A percentile compares a stretch with the other conserved stretches of the same genome.
phyloP scores from a whole-genome alignment of 2,113 vertebrate species.

The Oplegnathus fasciatus region DNA sequence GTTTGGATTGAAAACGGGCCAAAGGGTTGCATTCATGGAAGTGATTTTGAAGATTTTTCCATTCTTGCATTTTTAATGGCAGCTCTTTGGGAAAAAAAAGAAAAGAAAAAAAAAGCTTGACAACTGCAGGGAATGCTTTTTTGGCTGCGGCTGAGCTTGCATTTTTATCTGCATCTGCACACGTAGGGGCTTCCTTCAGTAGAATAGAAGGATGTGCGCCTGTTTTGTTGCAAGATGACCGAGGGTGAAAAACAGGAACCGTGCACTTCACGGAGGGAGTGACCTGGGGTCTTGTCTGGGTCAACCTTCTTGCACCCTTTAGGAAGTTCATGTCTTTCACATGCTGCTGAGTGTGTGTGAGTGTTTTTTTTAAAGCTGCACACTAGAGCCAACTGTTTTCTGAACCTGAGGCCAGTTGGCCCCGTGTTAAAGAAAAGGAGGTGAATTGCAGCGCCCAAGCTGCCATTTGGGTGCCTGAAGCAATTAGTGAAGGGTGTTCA shows the following conservation, averaged over 20 bases:
- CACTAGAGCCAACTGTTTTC: slow-evolving; percentile 60
- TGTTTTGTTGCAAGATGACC: slow-evolving; percentile 73
- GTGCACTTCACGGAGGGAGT: slow-evolving; percentile 61
- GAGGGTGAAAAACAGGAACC: slow-evolving; percentile 83
- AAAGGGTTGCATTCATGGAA: slow-evolving; percentile 9
- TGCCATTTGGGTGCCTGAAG: slow-evolving; percentile 66
- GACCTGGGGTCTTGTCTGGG: slow-evolving; percentile 66
- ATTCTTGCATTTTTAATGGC: slow-evolving; percentile 22
- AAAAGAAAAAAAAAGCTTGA: slow-evolving; percentile 11
- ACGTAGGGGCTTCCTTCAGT: slow-evolving; percentile 76
- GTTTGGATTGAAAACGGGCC: slow-evolving; percentile 36
- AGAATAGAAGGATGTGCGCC: slow-evolving; percentile 86
- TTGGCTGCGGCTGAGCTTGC: slow-evolving; percentile 63
- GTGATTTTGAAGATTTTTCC: slow-evolving; percentile 14
- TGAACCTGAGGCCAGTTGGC: slow-evolving; percentile 72
- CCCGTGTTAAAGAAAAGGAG: slow-evolving; percentile 57
- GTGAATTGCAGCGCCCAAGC: slow-evolving; percentile 51
- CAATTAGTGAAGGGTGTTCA: slow-evolving; percentile 66
- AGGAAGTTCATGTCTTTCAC: slow-evolving; percentile 66
- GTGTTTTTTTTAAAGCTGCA: slow-evolving; percentile 22
- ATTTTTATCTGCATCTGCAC: slow-evolving; percentile 68
- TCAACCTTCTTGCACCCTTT: slow-evolving; percentile 50
- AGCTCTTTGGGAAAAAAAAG: slow-evolving; percentile 3
- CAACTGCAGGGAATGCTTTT: slow-evolving; percentile 56
- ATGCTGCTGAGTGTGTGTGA: slow-evolving; percentile 49